A percentile compares a stretch with the other conserved stretches of the same genome.
Conservation (phyloP, 2,888 invertebrate genomes). For the Sicus ferrugineus region DNA sequence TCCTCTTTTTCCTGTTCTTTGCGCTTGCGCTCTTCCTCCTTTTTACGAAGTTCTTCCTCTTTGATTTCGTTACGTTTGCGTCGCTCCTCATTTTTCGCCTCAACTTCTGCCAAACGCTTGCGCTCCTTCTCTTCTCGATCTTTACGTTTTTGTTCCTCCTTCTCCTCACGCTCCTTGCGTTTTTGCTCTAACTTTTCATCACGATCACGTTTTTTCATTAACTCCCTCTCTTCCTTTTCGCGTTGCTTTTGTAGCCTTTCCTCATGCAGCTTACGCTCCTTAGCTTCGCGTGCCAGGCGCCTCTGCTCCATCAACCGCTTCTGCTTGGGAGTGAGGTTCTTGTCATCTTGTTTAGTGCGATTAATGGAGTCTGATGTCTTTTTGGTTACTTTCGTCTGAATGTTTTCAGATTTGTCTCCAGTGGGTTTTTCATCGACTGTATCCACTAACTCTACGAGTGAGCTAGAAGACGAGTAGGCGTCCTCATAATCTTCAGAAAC, state of each 20-base stretch:
- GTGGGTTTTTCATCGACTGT: background rate
- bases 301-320: constrained; percentile 51
- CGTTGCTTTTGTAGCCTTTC: constrained; percentile 61
- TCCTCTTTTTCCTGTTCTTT: constrained; percentile 75
- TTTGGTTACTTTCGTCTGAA: background rate
- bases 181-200: constrained; percentile 66
- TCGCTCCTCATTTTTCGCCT: constrained; percentile 54
- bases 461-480: background rate
- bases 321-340: constrained; percentile 55
- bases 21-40: constrained; percentile 65
- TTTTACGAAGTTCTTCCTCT: constrained; percentile 61
- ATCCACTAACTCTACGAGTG: background rate
- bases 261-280: constrained; percentile 65
- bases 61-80: constrained; percentile 52
- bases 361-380: background rate
- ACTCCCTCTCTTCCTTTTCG: constrained; percentile 57
- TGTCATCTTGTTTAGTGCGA: background rate
- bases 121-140: constrained; percentile 62
- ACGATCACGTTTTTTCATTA: constrained; percentile 59
- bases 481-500: constrained; percentile 14
- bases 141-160: constrained; percentile 63
- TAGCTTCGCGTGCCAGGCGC: constrained; percentile 58
- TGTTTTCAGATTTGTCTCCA: background rate
- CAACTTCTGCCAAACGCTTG: constrained; percentile 59
- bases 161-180: constrained; percentile 65